phyloP scores from a whole-genome alignment of 2,113 vertebrate genomes.

The Clinocottus analis region DNA sequence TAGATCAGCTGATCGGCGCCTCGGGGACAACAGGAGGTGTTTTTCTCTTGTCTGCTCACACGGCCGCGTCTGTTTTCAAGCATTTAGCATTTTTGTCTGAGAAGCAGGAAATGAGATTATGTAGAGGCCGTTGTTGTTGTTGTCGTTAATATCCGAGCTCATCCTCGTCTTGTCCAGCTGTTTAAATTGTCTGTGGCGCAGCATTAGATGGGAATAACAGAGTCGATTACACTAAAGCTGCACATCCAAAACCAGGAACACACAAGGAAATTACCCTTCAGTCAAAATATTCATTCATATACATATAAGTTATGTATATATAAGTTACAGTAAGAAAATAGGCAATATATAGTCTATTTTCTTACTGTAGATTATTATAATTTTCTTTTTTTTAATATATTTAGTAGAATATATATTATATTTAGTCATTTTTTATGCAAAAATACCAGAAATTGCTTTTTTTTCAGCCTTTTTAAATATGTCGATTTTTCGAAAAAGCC shows the following conservation, averaged over 20 bases:
- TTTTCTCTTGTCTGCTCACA: slow-evolving; percentile 23
- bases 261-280: not conserved
- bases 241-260: no score
- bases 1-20: slow-evolving; percentile 16
- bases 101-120: slow-evolving; percentile 10
- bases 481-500: no score
- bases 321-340: no score
- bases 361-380: no score
- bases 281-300: not conserved
- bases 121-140: slow-evolving; percentile 6
- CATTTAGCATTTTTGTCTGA: slow-evolving; percentile 2
- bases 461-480: no score
- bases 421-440: no score
- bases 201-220: no score
- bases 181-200: not conserved
- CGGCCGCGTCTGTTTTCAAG: not conserved
- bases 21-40: slow-evolving; percentile 2
- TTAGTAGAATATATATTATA: no score
- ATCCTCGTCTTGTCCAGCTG: not conserved
- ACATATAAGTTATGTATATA: not conserved
- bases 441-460: no score
- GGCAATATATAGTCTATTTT: no score
- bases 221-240: no score
- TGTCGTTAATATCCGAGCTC: slow-evolving; percentile 1
- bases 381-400: no score